Base-by-base conservation (phyloP, 2,888 invertebrate species). In the Mimumesa dahlbomi region DNA sequence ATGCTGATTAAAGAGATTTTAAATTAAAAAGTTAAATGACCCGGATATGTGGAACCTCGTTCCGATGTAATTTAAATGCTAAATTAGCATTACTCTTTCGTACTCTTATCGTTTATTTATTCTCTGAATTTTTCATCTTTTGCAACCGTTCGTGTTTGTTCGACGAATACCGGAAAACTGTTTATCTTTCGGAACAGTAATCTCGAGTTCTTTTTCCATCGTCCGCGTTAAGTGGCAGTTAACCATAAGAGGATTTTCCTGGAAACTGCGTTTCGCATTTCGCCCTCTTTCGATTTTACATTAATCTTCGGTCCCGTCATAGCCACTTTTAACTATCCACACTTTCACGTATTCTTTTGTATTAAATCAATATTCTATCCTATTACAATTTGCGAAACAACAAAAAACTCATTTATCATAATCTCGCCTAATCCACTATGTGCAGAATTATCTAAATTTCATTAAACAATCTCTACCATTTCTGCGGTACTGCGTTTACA, bases 161-260 rank as follows among this genome's bases (percentile, higher is more conserved):
- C 42, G 22, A 11, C 31, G 31, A 42, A 21, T 42, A 16, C 42
- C 42, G 13, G 42, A 42, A 25, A 34, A 38, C 21, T 31, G 34
- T 22, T 38, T 48, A 29, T 49, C n/a, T 48, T 49, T 29, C 25
- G 45, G 29, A 38, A 48, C 31, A 9, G 40, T 11, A 45, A 43
- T 29, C 38, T 36, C 56, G 36, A 21, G 36, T 25, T 21, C 48
- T 40, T 48, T 57, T 58, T 22, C 48, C 58, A 40, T 29, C 48
- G 40, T 16, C 13, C 58, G 13, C 19, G 48, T 34, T 38, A 29
- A 58, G 34, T 40, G 58, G 48, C 38, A 38, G 46, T 25, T 31
- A 38, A 29, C 25, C 29, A 43, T 25, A 22, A 43, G 22, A 45
- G 53, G 53, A 40, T 43, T 46, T 58, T 48, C 58, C 38, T 11